These are phyloP conservation scores for Enteromius thamalakanensis DNA, from an alignment of 2,797 vertebrate species.

Conservation along the genomic window DNA sequence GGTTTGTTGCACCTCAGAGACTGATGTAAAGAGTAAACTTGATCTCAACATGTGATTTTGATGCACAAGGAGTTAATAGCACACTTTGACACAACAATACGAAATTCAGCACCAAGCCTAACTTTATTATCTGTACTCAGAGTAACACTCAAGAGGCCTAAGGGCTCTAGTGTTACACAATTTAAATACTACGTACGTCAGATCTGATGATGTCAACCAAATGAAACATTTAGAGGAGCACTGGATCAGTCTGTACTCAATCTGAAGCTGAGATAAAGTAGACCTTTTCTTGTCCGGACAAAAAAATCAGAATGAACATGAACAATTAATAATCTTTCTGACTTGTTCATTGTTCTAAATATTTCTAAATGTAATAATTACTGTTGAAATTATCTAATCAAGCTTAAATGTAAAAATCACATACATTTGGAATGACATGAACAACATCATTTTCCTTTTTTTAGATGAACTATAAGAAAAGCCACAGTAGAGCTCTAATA, in stretches of 20 bases:
- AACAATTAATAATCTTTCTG: neutral
- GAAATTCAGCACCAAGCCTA: neutral
- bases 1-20: neutral
- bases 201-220: slow-evolving; percentile 20
- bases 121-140: neutral
- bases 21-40: neutral
- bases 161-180: slow-evolving; percentile 14
- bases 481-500: neutral
- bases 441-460: neutral
- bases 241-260: neutral
- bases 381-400: too few species aligned
- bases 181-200: neutral
- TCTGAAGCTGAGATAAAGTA: slow-evolving; percentile 5
- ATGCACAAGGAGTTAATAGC: neutral
- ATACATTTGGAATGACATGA: neutral
- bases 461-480: neutral
- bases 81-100: neutral
- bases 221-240: neutral
- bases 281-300: neutral
- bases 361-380: neutral
- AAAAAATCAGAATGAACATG: neutral
- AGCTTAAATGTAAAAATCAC: too few species aligned
- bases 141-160: too few species aligned
- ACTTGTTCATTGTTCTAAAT: too few species aligned
- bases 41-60: slow-evolving; percentile 1